Conservation (phyloP, 2,797 vertebrate species). For the Potorous gilbertii region DNA sequence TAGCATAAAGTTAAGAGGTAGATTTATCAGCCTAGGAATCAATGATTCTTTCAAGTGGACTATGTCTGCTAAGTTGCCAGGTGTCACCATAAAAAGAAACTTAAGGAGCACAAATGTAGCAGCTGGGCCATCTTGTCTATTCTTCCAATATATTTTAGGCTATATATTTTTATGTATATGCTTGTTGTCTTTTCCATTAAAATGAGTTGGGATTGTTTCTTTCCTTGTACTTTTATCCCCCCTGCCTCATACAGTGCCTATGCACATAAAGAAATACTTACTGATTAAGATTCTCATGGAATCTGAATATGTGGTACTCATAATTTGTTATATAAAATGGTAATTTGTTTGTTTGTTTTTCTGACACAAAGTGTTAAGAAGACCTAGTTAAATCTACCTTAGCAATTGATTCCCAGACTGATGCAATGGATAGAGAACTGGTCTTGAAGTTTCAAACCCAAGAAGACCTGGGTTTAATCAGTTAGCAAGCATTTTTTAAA, state of each 20-base stretch:
- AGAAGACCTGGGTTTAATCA: background rate
- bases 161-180: background rate
- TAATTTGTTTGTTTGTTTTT: background rate
- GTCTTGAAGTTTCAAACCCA: background rate
- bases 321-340: background rate
- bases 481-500: background rate
- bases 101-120: background rate
- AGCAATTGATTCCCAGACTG: background rate
- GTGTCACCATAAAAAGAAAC: constrained; percentile 38
- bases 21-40: constrained; percentile 45
- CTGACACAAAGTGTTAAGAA: background rate
- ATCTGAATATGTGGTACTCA: background rate
- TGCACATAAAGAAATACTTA: background rate
- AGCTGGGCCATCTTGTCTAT: background rate
- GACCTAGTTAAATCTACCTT: background rate
- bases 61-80: constrained; percentile 40
- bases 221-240: background rate
- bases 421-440: background rate
- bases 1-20: constrained; percentile 29
- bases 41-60: constrained; percentile 45
- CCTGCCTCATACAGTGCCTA: background rate
- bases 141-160: background rate
- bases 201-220: background rate
- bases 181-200: background rate
- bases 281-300: background rate